These are phyloP conservation scores for Dendrolimus punctatus DNA, from an alignment of 1,140 invertebrate species.

Conservation along the genomic window DNA sequence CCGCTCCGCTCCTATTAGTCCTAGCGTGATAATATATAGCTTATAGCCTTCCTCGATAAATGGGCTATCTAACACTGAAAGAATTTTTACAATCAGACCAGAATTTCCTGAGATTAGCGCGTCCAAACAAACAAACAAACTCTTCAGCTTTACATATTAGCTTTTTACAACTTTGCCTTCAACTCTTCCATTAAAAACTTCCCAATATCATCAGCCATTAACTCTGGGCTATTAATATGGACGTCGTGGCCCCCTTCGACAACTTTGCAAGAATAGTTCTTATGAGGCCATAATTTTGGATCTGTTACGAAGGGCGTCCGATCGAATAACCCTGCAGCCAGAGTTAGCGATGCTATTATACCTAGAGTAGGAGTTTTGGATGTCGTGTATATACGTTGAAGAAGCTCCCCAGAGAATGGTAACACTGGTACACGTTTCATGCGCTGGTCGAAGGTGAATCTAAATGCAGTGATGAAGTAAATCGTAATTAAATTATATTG, in stretches of 20 bases:
- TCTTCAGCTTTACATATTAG: no score
- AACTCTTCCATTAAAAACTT: slow-evolving; percentile 14
- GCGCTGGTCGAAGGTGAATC: slow-evolving; percentile 45
- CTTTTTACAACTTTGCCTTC: slow-evolving; percentile 13
- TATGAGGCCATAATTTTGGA: slow-evolving; percentile 28
- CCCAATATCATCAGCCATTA: slow-evolving; percentile 14
- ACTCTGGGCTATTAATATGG: slow-evolving; percentile 30
- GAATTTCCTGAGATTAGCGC: no score
- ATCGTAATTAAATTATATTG: no score
- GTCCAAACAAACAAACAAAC: no score
- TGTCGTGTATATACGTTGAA: slow-evolving; percentile 24
- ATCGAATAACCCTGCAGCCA: slow-evolving; percentile 16
- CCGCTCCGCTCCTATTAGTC: no score
- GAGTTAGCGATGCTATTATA: slow-evolving; percentile 23
- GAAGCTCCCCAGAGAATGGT: slow-evolving; percentile 21
- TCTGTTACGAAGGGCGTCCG: slow-evolving; percentile 28
- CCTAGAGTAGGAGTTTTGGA: slow-evolving; percentile 27
- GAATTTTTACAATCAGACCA: no score
- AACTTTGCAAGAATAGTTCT: slow-evolving; percentile 24
- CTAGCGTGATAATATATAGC: no score
- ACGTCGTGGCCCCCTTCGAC: slow-evolving; percentile 35
- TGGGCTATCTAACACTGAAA: no score
- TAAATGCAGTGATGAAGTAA: slow-evolving; percentile 2
- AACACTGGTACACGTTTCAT: slow-evolving; percentile 32
- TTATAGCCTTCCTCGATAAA: no score